Conservation (phyloP, 2,797 vertebrate species). For the Cossypha dichroa region DNA sequence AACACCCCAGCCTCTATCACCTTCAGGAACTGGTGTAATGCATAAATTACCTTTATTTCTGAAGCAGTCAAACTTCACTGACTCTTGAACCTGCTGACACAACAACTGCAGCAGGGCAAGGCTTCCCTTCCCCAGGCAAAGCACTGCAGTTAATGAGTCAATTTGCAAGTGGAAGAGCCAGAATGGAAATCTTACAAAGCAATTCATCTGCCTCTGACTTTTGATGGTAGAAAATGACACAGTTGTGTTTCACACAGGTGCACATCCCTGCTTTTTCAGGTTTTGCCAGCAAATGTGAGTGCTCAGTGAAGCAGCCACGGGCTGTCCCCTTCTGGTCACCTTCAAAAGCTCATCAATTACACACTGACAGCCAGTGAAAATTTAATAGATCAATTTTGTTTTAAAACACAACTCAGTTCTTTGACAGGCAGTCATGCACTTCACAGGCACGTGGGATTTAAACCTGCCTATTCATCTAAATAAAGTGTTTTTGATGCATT, state of each 20-base stretch:
- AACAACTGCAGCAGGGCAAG: background rate
- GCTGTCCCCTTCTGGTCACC: background rate
- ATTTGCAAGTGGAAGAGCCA: background rate
- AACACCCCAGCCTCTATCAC: background rate
- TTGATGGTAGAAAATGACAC: background rate
- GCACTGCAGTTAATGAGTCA: background rate
- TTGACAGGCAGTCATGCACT: background rate
- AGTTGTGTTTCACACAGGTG: background rate
- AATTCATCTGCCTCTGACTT: background rate
- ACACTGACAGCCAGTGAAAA: background rate
- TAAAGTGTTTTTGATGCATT: background rate
- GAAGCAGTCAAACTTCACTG: background rate
- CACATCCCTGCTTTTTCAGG: background rate
- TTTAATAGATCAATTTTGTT: background rate
- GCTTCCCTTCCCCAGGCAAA: background rate
- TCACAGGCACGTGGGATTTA: background rate
- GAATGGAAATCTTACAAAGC: background rate
- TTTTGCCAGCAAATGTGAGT: background rate
- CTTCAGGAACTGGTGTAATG: background rate
- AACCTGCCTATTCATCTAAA: background rate
- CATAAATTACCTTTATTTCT: background rate
- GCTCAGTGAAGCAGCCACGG: background rate
- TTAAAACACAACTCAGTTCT: background rate
- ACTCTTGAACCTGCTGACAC: background rate
- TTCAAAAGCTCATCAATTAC: background rate